Evolutionary conservation across 2,797 vertebrate genomes (phyloP).

Genomic region (Mus spretus): DNA sequence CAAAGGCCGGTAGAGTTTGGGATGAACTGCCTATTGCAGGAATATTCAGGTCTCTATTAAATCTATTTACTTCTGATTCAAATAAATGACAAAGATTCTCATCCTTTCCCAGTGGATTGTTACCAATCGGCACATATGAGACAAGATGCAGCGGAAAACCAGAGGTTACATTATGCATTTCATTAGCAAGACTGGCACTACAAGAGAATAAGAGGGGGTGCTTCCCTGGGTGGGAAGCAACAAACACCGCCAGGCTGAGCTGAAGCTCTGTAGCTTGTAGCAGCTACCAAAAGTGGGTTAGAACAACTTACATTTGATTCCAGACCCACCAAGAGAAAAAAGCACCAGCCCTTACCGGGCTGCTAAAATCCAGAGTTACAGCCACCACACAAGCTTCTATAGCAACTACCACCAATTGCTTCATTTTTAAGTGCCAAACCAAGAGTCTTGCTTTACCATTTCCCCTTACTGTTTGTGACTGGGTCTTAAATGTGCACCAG

Average conservation of each 20-base stretch:
- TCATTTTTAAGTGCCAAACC: conserved; percentile 6
- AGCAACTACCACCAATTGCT: background rate
- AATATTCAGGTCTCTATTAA: background rate
- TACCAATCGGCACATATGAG: background rate
- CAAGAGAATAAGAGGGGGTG: background rate
- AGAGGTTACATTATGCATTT: background rate
- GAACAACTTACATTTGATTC: background rate
- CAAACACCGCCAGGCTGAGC: background rate
- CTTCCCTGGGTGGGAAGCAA: background rate
- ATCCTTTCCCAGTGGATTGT: background rate
- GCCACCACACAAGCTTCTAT: background rate
- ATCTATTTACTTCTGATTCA: conserved; percentile 31
- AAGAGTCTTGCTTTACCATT: background rate
- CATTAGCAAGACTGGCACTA: conserved; percentile 10
- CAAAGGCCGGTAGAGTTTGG: background rate
- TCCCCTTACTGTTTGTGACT: background rate
- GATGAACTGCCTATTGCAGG: background rate
- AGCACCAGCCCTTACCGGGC: background rate
- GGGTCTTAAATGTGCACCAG: background rate
- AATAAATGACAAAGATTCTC: background rate
- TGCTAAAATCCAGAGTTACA: background rate
- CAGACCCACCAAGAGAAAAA: conserved; percentile 15
- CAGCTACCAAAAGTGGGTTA: background rate
- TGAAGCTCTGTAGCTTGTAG: background rate
- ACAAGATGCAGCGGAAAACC: background rate